Base-by-base conservation (phyloP, 2,797 vertebrate genomes). In the Yasuhikotakia modesta region DNA sequence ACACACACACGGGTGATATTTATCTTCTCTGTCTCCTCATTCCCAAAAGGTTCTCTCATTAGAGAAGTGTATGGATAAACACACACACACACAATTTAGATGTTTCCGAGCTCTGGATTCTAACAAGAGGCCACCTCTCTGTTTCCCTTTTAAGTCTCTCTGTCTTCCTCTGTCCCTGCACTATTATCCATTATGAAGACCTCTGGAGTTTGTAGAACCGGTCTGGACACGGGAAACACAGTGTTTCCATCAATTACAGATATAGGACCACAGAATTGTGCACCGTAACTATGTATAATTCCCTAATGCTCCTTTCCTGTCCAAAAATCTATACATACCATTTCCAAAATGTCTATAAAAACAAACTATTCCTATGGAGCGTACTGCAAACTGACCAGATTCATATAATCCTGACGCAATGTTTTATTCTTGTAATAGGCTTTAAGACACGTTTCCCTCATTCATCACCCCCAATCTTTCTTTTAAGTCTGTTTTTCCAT, bases 141-240 rank as follows among this genome's bases (percentile, higher is more conserved):
- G 22, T 76, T 81, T 77, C 52, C 63, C 74, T 81, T 81, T 80
- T 76, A 76, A 71, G 73, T 80, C 67, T 81, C 63, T 72, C 50
- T 80, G 1, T 63, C 63, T 65, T 39, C 45, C 73, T 30, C 80
- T 80, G 22, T 79, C 32, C 65, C 78, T 74, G 11, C 24, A 50
- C 48, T 14, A 39, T 66, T 71, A 45, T 76, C 64, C 55, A 16
- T 70, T 61, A 48, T 8, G 5, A 24, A 0, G 24, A 21, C 43
- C 53, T 57, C 78, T 70, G 76, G 67, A 53, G 30, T 43, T 55
- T 74, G 46, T 63, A 69, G 39, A 73, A 12, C 63, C 50, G 19
- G 48, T 70, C 70, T 30, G 48, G 65, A 50, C 67, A 70, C 70
- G 57, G 35, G 65, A 79, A 65, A 50, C 22, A 16, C 45, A 50